Conservation (phyloP, 2,888 invertebrate genomes). For the Lottia gigantea region DNA sequence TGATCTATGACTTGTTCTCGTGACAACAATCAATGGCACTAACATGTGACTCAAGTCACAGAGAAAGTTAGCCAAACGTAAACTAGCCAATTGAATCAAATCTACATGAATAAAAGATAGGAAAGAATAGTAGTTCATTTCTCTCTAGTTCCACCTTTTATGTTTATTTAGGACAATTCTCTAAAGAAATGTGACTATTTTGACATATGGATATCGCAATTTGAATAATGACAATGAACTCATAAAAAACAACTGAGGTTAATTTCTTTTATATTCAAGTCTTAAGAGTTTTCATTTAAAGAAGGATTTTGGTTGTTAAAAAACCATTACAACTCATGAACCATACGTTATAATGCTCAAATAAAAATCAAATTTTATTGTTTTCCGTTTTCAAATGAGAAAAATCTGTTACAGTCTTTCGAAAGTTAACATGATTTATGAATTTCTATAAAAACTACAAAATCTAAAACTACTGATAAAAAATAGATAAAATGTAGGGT, state of each 20-base stretch:
- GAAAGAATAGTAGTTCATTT: no score
- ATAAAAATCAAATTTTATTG: no score
- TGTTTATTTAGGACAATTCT: neutral
- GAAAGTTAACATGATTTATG: no score
- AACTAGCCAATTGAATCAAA: neutral
- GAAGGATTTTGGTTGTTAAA: neutral
- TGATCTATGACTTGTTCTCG: constrained; percentile 27
- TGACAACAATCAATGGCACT: constrained; percentile 17
- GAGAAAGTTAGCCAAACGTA: neutral
- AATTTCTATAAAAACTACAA: no score
- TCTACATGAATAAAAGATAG: neutral
- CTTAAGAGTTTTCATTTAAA: neutral
- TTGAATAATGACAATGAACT: constrained; percentile 5
- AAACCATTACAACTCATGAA: neutral
- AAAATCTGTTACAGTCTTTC: no score
- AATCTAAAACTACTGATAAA: neutral
- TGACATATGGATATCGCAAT: neutral
- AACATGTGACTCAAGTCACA: constrained; percentile 7
- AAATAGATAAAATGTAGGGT: neutral
- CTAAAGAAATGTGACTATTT: neutral
- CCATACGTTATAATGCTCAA: no score
- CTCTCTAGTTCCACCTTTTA: no score
- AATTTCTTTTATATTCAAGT: constrained; percentile 8
- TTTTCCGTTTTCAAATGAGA: no score
- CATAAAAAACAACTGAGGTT: neutral